phyloP scores from a whole-genome alignment of 2,113 vertebrate genomes.

The Thunnus maccoyii region DNA sequence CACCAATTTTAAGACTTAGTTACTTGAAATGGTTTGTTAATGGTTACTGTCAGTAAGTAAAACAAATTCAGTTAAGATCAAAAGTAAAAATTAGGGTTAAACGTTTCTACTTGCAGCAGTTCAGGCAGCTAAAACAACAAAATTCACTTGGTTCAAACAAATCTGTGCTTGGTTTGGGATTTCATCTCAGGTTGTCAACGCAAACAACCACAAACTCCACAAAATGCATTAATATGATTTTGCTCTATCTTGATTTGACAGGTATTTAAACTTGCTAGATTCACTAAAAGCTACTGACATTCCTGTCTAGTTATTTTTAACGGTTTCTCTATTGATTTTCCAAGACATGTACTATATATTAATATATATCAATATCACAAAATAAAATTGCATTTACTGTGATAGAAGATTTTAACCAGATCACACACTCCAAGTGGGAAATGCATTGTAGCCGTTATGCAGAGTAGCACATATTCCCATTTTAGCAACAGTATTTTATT shows the following conservation, averaged over 20 bases:
- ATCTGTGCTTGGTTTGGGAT: neutral
- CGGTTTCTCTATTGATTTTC: neutral
- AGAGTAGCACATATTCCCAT: neutral
- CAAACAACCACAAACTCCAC: neutral
- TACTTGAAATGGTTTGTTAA: neutral
- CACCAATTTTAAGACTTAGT: slow-evolving; percentile 11
- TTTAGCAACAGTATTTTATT: slow-evolving; percentile 2
- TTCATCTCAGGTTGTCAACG: neutral
- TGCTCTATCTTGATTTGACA: slow-evolving; percentile 8
- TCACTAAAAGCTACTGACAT: neutral
- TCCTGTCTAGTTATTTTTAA: neutral
- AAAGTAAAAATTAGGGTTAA: neutral
- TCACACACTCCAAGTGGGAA: neutral
- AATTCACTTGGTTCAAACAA: neutral
- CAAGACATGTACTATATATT: neutral
- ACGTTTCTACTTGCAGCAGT: neutral
- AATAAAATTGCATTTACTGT: neutral
- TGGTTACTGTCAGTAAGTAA: neutral
- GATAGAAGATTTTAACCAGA: neutral
- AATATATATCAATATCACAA: neutral
- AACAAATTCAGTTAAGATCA: neutral
- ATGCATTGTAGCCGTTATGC: neutral
- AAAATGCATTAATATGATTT: neutral
- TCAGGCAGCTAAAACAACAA: neutral
- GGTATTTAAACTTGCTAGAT: neutral